Conservation (phyloP, 2,113 vertebrate species). For the Cervus canadensis region DNA sequence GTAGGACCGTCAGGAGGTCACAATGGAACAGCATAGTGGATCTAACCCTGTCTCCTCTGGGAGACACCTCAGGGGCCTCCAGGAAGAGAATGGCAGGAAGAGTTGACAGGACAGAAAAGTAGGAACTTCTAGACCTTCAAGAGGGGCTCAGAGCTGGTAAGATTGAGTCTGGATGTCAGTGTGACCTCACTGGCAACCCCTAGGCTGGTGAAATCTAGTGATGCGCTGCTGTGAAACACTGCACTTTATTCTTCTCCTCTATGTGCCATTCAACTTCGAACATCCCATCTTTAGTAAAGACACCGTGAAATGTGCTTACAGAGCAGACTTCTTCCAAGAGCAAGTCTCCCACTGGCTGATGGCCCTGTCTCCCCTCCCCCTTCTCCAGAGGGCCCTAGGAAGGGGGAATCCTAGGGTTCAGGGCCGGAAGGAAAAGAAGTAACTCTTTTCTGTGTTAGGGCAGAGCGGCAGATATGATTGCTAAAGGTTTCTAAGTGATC, state of each 20-base stretch:
- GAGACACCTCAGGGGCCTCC: not conserved
- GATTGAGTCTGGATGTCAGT: not conserved
- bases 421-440: not conserved
- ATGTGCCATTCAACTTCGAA: not conserved
- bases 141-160: not conserved
- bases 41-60: not conserved
- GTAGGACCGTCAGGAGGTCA: not conserved
- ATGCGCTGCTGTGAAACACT: not conserved
- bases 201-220: not conserved
- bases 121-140: not conserved
- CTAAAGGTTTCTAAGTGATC: not conserved
- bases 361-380: not conserved
- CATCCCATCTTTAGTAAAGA: not conserved
- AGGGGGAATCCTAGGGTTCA: not conserved
- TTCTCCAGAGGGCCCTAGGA: not conserved
- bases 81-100: not conserved
- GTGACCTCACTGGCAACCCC: no score
- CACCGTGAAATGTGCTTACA: not conserved
- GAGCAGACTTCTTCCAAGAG: not conserved
- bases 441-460: not conserved
- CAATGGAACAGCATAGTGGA: not conserved
- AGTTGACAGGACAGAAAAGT: accelerated
- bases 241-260: not conserved
- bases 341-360: not conserved
- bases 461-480: not conserved